Percentiles rank a stretch among this genome's conserved stretches.
phyloP scores from a whole-genome alignment of 2,888 invertebrate species.

The Lasioglossum figueresi region DNA sequence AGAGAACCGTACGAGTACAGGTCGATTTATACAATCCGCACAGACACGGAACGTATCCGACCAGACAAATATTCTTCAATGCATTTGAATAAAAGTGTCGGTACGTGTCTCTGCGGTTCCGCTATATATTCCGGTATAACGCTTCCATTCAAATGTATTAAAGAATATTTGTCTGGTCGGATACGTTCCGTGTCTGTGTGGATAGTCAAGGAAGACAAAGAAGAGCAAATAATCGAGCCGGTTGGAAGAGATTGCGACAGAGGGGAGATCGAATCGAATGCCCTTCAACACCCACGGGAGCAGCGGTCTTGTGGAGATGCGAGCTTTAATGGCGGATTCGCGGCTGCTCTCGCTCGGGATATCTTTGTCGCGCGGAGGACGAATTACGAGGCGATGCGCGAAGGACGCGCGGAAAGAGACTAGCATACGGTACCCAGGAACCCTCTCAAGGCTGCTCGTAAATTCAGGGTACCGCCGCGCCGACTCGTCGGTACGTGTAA shows the following conservation, averaged over 20 bases:
- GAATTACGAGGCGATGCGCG: conserved; percentile 53
- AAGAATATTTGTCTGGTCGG: no score
- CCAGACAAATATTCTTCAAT: no score
- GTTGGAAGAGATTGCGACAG: neutral
- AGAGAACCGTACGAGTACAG: no score
- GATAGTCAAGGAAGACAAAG: no score
- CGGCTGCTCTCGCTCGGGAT: conserved; percentile 5
- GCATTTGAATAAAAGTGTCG: no score
- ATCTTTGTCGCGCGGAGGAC: conserved; percentile 36
- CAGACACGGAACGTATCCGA: no score
- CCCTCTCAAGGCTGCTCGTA: conserved; percentile 71
- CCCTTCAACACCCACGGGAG: conserved; percentile 5
- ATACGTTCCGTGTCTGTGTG: no score
- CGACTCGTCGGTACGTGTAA: neutral
- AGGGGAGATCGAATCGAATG: neutral
- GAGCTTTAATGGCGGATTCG: neutral
- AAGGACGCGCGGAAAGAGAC: conserved; percentile 59
- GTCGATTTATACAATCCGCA: no score
- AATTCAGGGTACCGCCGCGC: conserved; percentile 57
- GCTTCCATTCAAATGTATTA: no score
- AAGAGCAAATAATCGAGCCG: neutral
- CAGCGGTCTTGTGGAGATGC: conserved; percentile 3
- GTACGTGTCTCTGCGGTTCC: no score
- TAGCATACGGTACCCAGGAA: conserved; percentile 67
- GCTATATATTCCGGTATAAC: no score